A percentile compares a stretch with the other conserved stretches of the same genome.
These are phyloP conservation scores for Amphipoea oculea DNA, from an alignment of 2,888 invertebrate genomes.

Conservation along the genomic window DNA sequence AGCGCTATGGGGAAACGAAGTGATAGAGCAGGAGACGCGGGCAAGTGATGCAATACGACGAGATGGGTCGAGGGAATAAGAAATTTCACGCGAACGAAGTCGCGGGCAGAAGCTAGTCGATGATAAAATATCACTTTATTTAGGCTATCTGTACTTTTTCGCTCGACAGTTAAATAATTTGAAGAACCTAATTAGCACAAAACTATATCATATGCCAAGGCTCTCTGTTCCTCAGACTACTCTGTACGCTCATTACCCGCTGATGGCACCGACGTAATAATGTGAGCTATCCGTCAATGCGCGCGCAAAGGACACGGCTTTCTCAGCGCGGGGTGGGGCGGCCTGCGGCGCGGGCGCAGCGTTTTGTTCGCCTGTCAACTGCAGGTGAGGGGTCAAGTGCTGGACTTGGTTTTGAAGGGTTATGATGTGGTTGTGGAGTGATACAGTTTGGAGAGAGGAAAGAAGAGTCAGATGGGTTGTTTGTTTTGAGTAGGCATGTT, in stretches of 20 bases:
- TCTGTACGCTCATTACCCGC: constrained; percentile 79
- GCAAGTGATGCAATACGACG: no score
- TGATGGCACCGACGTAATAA: constrained; percentile 83
- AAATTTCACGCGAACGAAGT: no score
- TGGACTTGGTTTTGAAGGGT: constrained; percentile 53
- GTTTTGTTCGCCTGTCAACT: constrained; percentile 75
- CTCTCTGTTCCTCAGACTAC: constrained; percentile 49
- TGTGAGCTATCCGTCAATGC: constrained; percentile 84
- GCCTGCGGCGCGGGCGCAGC: constrained; percentile 69
- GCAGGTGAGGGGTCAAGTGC: constrained; percentile 68
- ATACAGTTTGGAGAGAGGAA: constrained; percentile 34
- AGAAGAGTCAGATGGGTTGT: not conserved
- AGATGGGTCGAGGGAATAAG: no score
- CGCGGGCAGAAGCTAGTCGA: no score
- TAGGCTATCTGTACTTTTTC: no score
- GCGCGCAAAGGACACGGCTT: constrained; percentile 84
- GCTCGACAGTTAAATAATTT: not conserved
- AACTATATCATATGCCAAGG: not conserved
- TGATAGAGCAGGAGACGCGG: no score
- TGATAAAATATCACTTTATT: no score
- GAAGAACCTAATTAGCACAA: constrained; percentile 16
- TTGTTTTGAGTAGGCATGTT: not conserved
- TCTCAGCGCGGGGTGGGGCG: constrained; percentile 77
- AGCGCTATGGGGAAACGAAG: no score
- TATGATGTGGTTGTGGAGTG: constrained; percentile 36